Base-by-base conservation (phyloP, 2,888 invertebrate species). In the Dione vanillae region DNA sequence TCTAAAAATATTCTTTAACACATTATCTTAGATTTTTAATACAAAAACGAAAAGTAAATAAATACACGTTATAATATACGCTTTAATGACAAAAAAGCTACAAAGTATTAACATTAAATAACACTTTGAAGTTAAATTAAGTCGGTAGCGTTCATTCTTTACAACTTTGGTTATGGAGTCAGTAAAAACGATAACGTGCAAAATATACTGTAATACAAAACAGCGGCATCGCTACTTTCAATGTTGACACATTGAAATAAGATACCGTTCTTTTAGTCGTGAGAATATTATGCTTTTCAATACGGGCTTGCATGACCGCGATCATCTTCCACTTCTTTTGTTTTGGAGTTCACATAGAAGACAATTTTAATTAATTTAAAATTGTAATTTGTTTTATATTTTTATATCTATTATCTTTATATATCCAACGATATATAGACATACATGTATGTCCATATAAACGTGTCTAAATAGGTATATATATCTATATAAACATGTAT, bases 161-260 rank as follows among this genome's bases (percentile, higher is more conserved):
- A 11, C 27, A 27, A 27, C n/a, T 45, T 61, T 61, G 27, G 45
- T 6, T 61, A 61, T 45, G 20, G 27, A 61, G n/a, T 7, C 45
- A 27, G 67, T 74, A 72, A 69, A 72, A 76, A 77, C 75, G 76
- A 79, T 78, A 77, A 76, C 74, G 80, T 80, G 80, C 81, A 77
- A 78, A 77, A 78, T 78, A 77, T 77, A 76, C 76, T 76, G 84
- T 82, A 85, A 86, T 76, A 77, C 72, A 80, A 84, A 83, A 80
- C 80, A 78, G 72, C 73, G 66, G 67, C 78, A 79, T 68, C 78
- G 77, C 75, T 73, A 75, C 77, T 78, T 77, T 77, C 75, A 78
- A 76, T 79, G 78, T 79, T 80, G 80, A 79, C 78, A 80, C 75
- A 79, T 76, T 76, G 78, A 75, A 78, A 78, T 76, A 78, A 77